Base-by-base conservation (phyloP, 2,797 vertebrate species). In the Pachyuromys duprasi region DNA sequence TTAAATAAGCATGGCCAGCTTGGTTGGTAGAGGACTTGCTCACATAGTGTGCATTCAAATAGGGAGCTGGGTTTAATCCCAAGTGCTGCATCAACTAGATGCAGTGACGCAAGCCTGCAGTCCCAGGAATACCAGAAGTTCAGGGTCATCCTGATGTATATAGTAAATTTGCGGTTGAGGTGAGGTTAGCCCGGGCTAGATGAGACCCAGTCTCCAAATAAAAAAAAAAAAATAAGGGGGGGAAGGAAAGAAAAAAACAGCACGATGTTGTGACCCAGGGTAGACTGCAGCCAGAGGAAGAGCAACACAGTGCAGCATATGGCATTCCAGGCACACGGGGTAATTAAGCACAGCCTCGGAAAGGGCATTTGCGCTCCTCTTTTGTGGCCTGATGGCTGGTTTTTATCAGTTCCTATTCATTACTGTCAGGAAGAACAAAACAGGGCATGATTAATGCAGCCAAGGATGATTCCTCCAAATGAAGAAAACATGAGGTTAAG, bases 381-480 rank as follows among this genome's bases (percentile, higher is more conserved):
- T 96, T 96, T 95, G 93, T 93, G 95, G 97, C 96, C 96, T 95
- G 83, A 91, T 81, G 95, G 91, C 96, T 97, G 96, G 90, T 95
- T 95, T 93, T 75, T 97, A 97, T 97, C 97, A 92, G 95, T 98
- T 97, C 96, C 94, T 97, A 96, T 97, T 98, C 96, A 97, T 97
- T 97, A 96, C 95, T 96, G 96, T 97, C 96, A 97, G 81, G 3
- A 90, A 96, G 96, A 94, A 97, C 94, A 97, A 97, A 98, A 97
- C 95, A 90, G 93, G 74, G 39, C 88, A 72, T 96, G 97, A 97
- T 96, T 96, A 97, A 98, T 97, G 95, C 90, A 96, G 86, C 92
- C 70, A 55, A 91, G 65, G 75, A 83, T 86, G 81, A 91, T 9
- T 76, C 65, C 75, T 96, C 82, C 67, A 76, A 76, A 94, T 76